phyloP scores from a whole-genome alignment of 37 sponge, comb jelly and placozoan species.

The Aphrocallistes beatrix region DNA sequence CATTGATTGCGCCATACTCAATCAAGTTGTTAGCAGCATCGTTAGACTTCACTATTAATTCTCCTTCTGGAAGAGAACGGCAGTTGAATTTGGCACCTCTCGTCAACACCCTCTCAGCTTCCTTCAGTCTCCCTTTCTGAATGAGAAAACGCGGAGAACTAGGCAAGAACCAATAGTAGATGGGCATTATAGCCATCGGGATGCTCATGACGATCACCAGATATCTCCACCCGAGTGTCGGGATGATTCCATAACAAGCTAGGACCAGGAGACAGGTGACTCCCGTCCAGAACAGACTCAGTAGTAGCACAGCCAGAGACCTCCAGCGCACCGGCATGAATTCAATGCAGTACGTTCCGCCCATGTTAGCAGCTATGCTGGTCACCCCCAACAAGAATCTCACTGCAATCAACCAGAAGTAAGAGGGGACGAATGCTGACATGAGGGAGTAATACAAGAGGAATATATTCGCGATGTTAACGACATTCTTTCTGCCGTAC shows the following conservation, averaged over 20 bases:
- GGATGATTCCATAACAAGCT: background rate
- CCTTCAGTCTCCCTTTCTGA: background rate
- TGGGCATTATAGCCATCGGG: background rate
- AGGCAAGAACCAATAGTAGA: background rate
- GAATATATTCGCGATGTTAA: background rate
- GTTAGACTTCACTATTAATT: background rate
- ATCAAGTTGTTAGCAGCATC: background rate
- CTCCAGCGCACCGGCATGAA: background rate
- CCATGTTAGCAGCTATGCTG: background rate
- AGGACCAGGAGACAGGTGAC: background rate
- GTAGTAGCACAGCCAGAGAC: background rate
- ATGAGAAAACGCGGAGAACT: background rate
- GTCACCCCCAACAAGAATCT: background rate
- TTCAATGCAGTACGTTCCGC: background rate
- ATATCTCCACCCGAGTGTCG: background rate
- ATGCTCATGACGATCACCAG: background rate
- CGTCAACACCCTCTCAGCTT: background rate
- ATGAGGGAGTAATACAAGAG: background rate
- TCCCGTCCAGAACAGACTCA: background rate
- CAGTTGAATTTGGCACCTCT: background rate
- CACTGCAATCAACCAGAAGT: background rate
- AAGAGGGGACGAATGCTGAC: background rate
- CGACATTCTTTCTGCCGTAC: background rate
- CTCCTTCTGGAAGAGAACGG: background rate
- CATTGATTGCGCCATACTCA: background rate